A percentile compares a stretch with the other conserved stretches of the same genome.
Conservation (phyloP, 2,797 vertebrate genomes). For the Thripadectes ignobilis region DNA sequence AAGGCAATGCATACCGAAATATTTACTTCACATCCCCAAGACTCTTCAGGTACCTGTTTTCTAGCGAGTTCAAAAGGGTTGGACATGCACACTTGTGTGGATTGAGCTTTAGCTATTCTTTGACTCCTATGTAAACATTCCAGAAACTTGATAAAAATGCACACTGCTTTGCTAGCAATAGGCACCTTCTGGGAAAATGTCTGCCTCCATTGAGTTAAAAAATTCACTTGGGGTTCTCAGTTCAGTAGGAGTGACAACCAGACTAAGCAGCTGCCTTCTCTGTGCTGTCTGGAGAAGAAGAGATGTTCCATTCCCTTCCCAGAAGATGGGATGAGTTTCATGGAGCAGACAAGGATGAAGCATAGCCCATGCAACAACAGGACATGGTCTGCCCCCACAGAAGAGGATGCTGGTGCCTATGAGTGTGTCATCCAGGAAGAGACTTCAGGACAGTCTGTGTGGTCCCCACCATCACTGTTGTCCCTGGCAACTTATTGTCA, state of each 20-base stretch:
- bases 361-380: too few relatives aligned
- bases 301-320: neutral
- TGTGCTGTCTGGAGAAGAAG: neutral
- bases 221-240: neutral
- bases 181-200: neutral
- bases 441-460: rapidly evolving
- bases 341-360: neutral
- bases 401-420: neutral
- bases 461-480: neutral
- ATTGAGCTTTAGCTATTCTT: neutral
- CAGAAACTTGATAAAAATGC: neutral
- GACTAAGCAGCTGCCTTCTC: neutral
- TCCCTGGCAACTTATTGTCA: neutral
- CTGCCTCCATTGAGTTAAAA: neutral
- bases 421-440: neutral
- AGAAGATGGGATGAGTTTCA: neutral
- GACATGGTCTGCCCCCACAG: rapidly evolving
- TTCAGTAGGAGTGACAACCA: neutral
- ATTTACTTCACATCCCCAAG: neutral
- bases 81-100: neutral
- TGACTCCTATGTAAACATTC: neutral
- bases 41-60: neutral
- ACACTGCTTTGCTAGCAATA: neutral
- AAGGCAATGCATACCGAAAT: neutral
- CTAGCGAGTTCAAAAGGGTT: neutral